Evolutionary conservation across 1,140 invertebrate genomes (phyloP).

Genomic region (Gryon sp.): DNA sequence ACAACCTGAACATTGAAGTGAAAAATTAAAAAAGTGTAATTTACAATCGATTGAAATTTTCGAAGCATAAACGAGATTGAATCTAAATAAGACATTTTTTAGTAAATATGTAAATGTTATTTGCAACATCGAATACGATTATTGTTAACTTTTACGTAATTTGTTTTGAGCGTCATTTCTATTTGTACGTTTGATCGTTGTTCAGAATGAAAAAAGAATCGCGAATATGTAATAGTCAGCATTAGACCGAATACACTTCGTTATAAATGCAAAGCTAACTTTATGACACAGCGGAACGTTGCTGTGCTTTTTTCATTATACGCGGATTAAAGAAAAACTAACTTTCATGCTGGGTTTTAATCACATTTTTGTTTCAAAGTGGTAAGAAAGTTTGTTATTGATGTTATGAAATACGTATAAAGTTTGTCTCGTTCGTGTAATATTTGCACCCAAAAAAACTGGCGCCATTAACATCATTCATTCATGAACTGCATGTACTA

Average conservation of each 20-base stretch:
- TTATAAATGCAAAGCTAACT: constrained; percentile 45
- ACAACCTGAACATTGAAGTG: no score
- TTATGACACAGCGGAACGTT: constrained; percentile 1
- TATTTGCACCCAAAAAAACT: no score
- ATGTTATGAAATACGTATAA: not conserved
- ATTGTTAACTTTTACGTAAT: no score
- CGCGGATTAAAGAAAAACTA: constrained; percentile 22
- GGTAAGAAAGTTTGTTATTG: constrained; percentile 21
- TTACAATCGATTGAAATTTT: no score
- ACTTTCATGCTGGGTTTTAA: constrained; percentile 19
- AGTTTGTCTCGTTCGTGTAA: no score
- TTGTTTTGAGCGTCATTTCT: not conserved
- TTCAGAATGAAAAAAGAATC: constrained; percentile 12
- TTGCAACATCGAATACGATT: no score
- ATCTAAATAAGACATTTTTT: no score
- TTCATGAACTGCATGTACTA: no score
- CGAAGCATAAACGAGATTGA: no score
- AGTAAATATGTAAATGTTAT: no score
- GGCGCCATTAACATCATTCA: no score
- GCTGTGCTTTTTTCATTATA: constrained; percentile 36
- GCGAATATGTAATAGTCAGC: constrained; percentile 25
- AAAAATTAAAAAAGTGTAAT: no score
- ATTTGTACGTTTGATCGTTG: not conserved
- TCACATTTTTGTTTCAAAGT: constrained; percentile 12
- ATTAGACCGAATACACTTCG: constrained; percentile 17